phyloP scores from a whole-genome alignment of 2,113 vertebrate genomes.

The Struthio camelus region DNA sequence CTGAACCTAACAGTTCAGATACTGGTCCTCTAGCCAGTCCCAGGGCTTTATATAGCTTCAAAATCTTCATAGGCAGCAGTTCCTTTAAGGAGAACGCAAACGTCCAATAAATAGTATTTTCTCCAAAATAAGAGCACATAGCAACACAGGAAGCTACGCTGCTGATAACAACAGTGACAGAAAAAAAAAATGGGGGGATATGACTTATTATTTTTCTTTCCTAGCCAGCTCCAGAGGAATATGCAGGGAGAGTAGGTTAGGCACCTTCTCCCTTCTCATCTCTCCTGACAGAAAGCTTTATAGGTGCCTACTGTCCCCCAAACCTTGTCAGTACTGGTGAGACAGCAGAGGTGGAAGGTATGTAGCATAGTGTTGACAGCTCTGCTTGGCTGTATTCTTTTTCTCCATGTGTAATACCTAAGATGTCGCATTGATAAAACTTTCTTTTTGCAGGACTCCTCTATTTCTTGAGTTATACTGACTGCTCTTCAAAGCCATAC shows the following conservation, averaged over 20 bases:
- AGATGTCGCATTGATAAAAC: slow-evolving; percentile 57
- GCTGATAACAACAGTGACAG: neutral
- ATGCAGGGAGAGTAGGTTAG: neutral
- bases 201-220: neutral
- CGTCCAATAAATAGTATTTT: neutral
- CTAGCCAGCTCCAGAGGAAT: neutral
- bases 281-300: slow-evolving; percentile 10
- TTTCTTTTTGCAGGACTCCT: neutral
- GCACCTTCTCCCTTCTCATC: neutral
- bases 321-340: slow-evolving; percentile 35
- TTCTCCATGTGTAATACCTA: slow-evolving; percentile 27
- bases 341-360: slow-evolving; percentile 9
- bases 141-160: neutral
- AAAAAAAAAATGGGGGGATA: neutral
- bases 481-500: slow-evolving; percentile 34
- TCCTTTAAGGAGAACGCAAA: neutral
- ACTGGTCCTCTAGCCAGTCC: neutral
- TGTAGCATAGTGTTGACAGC: slow-evolving; percentile 27
- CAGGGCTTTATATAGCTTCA: neutral
- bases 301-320: neutral
- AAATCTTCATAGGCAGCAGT: neutral
- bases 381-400: slow-evolving; percentile 48
- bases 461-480: slow-evolving; percentile 44
- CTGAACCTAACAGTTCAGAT: neutral
- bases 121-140: neutral